Conservation (phyloP, 30 jellyfish, hydroid and myxozoan species). For the Rhopilema esculentum region DNA sequence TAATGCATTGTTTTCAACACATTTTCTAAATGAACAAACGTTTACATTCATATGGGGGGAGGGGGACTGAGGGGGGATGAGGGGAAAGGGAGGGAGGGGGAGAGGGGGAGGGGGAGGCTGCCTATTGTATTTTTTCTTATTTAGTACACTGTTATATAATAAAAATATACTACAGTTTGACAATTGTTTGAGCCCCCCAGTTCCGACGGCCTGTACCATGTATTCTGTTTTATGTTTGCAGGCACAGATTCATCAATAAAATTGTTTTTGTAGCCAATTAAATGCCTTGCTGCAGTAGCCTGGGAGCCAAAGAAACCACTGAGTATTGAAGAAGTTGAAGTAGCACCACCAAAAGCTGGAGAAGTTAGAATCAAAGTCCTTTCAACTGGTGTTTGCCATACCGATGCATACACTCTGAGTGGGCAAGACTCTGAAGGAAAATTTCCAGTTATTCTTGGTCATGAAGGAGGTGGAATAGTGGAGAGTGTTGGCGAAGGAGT, state of each 20-base stretch:
- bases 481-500: constrained; percentile 98
- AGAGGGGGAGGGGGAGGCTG: too few relatives aligned
- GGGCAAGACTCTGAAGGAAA: constrained; percentile 99
- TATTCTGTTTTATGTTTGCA: too few relatives aligned
- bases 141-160: too few relatives aligned
- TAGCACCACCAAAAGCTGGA: constrained; percentile 92
- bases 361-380: constrained; percentile 89
- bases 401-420: constrained; percentile 92
- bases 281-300: constrained; percentile 96
- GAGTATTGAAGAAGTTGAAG: constrained; percentile 84
- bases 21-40: background rate
- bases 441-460: constrained; percentile 95
- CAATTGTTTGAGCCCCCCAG: too few relatives aligned
- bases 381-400: constrained; percentile 97
- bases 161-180: too few relatives aligned
- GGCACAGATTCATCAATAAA: too few relatives aligned
- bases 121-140: too few relatives aligned
- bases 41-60: too few relatives aligned
- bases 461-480: constrained; percentile 98
- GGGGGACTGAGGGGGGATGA: too few relatives aligned
- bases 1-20: background rate
- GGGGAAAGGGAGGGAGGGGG: too few relatives aligned
- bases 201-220: too few relatives aligned
- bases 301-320: constrained; percentile 98
- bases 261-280: constrained; percentile 79